Conservation (phyloP, 2,888 invertebrate species). For the Chrysomela aeneicollis region DNA sequence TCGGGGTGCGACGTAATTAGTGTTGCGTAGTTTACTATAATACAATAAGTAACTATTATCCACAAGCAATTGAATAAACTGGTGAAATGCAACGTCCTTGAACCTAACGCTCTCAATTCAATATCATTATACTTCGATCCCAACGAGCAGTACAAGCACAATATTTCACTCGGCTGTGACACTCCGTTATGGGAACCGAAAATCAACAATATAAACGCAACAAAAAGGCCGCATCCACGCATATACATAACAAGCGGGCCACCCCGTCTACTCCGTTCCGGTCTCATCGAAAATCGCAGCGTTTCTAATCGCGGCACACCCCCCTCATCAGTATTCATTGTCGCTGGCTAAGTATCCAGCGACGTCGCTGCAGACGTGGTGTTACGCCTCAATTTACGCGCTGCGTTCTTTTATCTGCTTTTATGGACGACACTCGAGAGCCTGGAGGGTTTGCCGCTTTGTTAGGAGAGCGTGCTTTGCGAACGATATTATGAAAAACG, state of each 20-base stretch:
- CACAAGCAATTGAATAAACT: too few species aligned
- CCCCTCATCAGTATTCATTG: constrained; percentile 50
- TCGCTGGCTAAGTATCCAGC: constrained; percentile 26
- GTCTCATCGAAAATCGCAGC: constrained; percentile 48
- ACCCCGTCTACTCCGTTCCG: constrained; percentile 50
- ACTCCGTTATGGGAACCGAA: constrained; percentile 31
- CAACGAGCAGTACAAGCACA: neutral
- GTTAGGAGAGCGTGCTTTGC: neutral
- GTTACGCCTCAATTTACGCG: constrained; percentile 45
- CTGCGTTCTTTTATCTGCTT: constrained; percentile 9
- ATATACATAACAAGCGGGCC: constrained; percentile 28
- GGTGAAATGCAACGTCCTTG: too few species aligned
- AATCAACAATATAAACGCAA: constrained; percentile 27
- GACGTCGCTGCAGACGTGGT: constrained; percentile 35
- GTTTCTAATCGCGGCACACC: constrained; percentile 53
- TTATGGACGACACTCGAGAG: constrained; percentile 4
- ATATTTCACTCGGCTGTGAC: neutral
- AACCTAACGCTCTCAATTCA: neutral
- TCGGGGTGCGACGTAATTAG: too few species aligned
- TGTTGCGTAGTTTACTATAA: too few species aligned
- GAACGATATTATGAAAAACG: neutral
- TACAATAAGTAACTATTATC: too few species aligned
- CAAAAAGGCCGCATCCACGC: constrained; percentile 27
- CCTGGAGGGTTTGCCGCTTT: neutral
- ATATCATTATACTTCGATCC: neutral